Evolutionary conservation across 2,888 invertebrate species (phyloP).

Genomic region (Camponotus fellah): DNA sequence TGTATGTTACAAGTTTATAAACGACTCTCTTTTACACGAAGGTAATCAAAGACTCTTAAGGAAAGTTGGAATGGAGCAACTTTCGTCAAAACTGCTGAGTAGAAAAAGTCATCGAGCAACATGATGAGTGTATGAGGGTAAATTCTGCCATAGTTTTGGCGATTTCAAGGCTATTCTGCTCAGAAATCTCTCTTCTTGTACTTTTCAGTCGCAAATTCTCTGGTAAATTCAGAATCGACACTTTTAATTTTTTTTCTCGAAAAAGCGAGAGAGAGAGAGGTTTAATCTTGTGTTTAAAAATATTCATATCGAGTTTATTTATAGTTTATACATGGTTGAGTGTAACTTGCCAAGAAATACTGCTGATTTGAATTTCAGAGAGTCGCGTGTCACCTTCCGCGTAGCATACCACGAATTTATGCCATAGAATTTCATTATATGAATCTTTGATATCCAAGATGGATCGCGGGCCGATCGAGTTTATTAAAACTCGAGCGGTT

Average conservation of each 20-base stretch:
- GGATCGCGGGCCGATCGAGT: conserved; percentile 26
- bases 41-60: neutral
- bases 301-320: neutral
- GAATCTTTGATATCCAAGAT: conserved; percentile 40
- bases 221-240: neutral
- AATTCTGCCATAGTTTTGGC: neutral
- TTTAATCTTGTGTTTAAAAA: conserved; percentile 2
- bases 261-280: too few relatives aligned
- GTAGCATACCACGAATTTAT: conserved; percentile 19
- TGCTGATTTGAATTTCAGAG: conserved; percentile 13
- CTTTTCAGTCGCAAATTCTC: neutral
- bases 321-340: neutral
- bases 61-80: conserved; percentile 17
- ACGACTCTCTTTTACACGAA: neutral
- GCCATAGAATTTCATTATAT: conserved; percentile 21
- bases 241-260: neutral
- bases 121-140: neutral
- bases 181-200: neutral
- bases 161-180: neutral
- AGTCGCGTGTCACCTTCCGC: conserved; percentile 1
- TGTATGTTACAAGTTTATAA: neutral
- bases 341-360: neutral
- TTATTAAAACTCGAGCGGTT: conserved; percentile 44
- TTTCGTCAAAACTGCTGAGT: conserved; percentile 18
- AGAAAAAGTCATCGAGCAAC: conserved; percentile 14